Evolutionary conservation across 2,797 vertebrate genomes (phyloP).

Genomic region (Glyptemys insculpta): DNA sequence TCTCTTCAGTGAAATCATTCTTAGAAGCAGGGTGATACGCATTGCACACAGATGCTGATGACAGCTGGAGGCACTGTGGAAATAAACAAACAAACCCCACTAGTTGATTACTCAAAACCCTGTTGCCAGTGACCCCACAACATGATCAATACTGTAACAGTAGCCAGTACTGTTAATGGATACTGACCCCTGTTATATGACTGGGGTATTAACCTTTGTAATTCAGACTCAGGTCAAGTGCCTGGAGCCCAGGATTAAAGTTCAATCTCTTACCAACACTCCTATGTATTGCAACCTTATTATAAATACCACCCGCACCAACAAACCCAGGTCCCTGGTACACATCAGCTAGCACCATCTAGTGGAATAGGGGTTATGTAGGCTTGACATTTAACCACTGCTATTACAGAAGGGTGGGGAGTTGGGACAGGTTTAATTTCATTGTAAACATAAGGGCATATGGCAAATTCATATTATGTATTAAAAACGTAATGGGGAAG

Average conservation of each 20-base stretch:
- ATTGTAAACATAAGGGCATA: background rate
- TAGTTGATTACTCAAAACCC: background rate
- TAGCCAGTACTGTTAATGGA: background rate
- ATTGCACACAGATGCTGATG: background rate
- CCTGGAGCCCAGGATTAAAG: background rate
- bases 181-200: accelerated
- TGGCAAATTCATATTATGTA: background rate
- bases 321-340: background rate
- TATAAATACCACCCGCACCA: background rate
- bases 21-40: background rate
- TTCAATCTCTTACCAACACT: background rate
- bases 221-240: background rate
- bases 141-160: background rate
- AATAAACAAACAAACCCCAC: background rate
- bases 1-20: background rate
- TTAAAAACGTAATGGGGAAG: background rate
- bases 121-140: accelerated
- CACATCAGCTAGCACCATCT: background rate
- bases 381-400: background rate
- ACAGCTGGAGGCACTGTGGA: background rate
- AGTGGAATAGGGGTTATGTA: background rate
- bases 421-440: background rate
- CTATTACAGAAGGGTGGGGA: background rate
- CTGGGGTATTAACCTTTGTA: background rate
- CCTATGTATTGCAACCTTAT: background rate